Evolutionary conservation across 2,888 invertebrate species (phyloP).

Genomic region (Cephalotes varians): DNA sequence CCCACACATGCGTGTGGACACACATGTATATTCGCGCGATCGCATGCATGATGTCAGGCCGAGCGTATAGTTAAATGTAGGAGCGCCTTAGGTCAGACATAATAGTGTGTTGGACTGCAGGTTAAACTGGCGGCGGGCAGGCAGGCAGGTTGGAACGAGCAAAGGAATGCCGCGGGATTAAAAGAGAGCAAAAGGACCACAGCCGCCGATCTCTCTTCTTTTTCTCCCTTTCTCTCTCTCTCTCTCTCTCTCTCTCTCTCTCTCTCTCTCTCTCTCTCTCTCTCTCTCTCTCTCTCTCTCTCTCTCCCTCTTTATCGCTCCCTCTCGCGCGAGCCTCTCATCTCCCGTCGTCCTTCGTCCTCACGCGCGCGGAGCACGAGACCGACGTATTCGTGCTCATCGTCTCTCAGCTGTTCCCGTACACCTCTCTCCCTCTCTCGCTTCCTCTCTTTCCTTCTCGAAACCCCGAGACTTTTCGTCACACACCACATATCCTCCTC

Average conservation of each 20-base stretch:
- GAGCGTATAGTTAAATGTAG: slow-evolving; percentile 80
- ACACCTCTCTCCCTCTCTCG: not conserved
- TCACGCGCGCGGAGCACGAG: slow-evolving; percentile 29
- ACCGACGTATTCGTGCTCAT: slow-evolving; percentile 13
- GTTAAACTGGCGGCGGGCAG: slow-evolving; percentile 80
- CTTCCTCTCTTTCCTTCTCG: slow-evolving; percentile 38
- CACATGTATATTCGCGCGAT: not conserved
- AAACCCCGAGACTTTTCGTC: slow-evolving; percentile 51
- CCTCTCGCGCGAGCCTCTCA: not conserved
- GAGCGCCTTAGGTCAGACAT: slow-evolving; percentile 82
- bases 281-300: not conserved
- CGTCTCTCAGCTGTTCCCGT: slow-evolving; percentile 43
- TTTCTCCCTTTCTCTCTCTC: not conserved
- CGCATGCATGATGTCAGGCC: slow-evolving; percentile 48
- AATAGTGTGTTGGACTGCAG: slow-evolving; percentile 82
- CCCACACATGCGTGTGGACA: not conserved
- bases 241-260: not conserved
- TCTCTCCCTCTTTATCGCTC: not conserved
- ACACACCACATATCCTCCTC: slow-evolving; percentile 40
- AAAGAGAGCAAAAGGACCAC: slow-evolving; percentile 72
- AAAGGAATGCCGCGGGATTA: slow-evolving; percentile 80
- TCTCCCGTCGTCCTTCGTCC: slow-evolving; percentile 28
- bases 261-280: not conserved
- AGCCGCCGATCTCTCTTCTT: slow-evolving; percentile 49
- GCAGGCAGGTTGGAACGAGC: slow-evolving; percentile 78